These are phyloP conservation scores for Petrocephalus schoutedeni DNA, from an alignment of 2,797 vertebrate genomes.

Conservation along the genomic window DNA sequence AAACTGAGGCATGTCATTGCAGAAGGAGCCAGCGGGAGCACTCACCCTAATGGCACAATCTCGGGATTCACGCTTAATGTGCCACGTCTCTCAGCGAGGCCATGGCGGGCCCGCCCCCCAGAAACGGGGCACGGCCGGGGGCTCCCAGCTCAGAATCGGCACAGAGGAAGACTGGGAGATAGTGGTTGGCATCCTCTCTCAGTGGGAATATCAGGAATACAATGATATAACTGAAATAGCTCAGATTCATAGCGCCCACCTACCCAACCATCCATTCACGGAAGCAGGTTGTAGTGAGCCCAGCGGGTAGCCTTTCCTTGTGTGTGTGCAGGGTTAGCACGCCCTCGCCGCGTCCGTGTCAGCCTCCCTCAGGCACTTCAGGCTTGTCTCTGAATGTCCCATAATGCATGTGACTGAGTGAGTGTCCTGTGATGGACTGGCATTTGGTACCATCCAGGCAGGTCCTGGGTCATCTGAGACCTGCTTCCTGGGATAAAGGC, in stretches of 20 bases:
- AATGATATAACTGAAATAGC: neutral
- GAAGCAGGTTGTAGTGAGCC: neutral
- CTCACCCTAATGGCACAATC: conserved; percentile 32
- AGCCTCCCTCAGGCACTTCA: neutral
- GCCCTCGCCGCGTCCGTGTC: neutral
- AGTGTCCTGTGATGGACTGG: neutral
- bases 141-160: neutral
- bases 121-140: conserved; percentile 14
- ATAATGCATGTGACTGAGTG: neutral
- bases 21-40: conserved; percentile 53
- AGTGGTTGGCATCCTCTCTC: neutral
- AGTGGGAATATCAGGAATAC: neutral
- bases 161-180: neutral
- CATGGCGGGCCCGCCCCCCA: conserved; percentile 37
- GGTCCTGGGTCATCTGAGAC: neutral
- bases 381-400: neutral
- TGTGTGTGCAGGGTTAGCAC: neutral
- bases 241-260: neutral
- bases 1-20: conserved; percentile 70
- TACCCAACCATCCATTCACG: neutral
- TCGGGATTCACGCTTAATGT: conserved; percentile 69
- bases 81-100: conserved; percentile 61
- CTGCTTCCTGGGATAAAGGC: neutral
- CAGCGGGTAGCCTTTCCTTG: neutral
- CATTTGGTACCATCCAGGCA: neutral